phyloP scores from a whole-genome alignment of 2,888 invertebrate species.

The Antheraea assamensis region DNA sequence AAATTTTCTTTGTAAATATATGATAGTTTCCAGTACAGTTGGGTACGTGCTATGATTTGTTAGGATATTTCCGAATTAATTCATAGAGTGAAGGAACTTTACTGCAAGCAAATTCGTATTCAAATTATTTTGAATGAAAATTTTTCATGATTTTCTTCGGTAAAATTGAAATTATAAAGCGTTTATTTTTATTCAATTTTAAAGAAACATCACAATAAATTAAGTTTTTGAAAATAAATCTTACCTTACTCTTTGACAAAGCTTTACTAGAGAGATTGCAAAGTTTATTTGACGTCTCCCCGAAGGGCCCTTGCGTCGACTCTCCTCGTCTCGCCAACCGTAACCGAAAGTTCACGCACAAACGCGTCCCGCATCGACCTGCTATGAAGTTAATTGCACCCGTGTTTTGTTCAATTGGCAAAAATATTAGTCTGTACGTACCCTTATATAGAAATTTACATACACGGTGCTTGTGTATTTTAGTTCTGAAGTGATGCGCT shows the following conservation, averaged over 20 bases:
- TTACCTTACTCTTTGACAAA: conserved; percentile 34
- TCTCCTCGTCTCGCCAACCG: conserved; percentile 32
- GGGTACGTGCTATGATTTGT: too few relatives aligned
- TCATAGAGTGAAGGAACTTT: too few relatives aligned
- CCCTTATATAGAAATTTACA: conserved; percentile 3
- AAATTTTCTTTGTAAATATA: too few relatives aligned
- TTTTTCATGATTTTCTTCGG: too few relatives aligned
- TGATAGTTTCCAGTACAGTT: too few relatives aligned
- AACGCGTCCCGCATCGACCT: conserved; percentile 47
- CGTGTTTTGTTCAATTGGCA: conserved; percentile 28
- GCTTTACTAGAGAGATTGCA: conserved; percentile 53
- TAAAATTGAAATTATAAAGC: too few relatives aligned
- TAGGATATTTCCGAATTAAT: too few relatives aligned
- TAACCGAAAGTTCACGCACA: conserved; percentile 54
- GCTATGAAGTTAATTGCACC: conserved; percentile 60
- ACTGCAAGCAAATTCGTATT: too few relatives aligned
- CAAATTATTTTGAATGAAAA: too few relatives aligned
- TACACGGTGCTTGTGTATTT: neutral
- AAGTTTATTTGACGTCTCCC: conserved; percentile 62
- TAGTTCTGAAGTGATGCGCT: too few relatives aligned
- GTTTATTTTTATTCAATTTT: neutral
- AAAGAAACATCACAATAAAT: neutral
- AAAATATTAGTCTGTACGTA: conserved; percentile 18
- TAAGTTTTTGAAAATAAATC: neutral
- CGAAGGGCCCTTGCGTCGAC: conserved; percentile 45